Percentiles rank a stretch among this genome's conserved stretches.
These are phyloP conservation scores for Thunnus thynnus DNA, from an alignment of 2,113 vertebrate species.

Conservation along the genomic window DNA sequence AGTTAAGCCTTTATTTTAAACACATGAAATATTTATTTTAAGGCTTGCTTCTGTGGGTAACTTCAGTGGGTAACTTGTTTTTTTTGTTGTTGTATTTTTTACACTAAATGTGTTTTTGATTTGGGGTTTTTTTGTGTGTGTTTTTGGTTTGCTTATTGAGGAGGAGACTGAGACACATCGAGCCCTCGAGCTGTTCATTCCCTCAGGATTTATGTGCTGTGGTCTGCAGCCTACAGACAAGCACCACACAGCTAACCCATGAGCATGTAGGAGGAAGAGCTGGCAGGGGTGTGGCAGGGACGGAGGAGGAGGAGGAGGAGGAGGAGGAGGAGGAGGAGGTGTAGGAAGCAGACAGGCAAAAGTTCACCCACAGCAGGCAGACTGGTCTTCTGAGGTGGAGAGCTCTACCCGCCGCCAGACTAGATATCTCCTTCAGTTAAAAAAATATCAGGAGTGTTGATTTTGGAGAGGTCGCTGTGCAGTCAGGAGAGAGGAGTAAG, in stretches of 20 bases:
- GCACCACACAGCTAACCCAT: constrained; percentile 16
- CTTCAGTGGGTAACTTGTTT: constrained; percentile 1
- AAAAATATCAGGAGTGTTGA: constrained; percentile 62
- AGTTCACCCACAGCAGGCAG: constrained; percentile 59
- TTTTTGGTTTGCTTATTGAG: constrained; percentile 10
- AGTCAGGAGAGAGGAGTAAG: constrained; percentile 41
- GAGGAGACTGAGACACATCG: not conserved
- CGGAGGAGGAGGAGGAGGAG: not conserved
- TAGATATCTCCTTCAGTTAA: constrained; percentile 50
- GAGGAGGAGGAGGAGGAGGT: constrained; percentile 21
- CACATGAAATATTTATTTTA: not conserved
- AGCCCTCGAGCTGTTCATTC: constrained; percentile 14
- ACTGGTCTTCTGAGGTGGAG: constrained; percentile 51
- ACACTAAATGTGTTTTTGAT: not conserved
- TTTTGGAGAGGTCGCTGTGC: constrained; percentile 65
- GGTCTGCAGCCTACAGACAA: constrained; percentile 49
- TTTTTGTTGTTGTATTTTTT: not conserved
- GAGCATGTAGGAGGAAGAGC: constrained; percentile 17
- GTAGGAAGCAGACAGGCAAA: constrained; percentile 66
- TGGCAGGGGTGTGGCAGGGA: constrained; percentile 35
- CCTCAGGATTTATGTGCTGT: constrained; percentile 55
- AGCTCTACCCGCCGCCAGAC: constrained; percentile 21
- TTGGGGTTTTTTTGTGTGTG: too few relatives aligned
- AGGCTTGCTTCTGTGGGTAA: constrained; percentile 3
- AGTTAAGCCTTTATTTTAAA: constrained; percentile 10